Conservation (phyloP, 2,888 invertebrate genomes). For the Dendrolimus pini region DNA sequence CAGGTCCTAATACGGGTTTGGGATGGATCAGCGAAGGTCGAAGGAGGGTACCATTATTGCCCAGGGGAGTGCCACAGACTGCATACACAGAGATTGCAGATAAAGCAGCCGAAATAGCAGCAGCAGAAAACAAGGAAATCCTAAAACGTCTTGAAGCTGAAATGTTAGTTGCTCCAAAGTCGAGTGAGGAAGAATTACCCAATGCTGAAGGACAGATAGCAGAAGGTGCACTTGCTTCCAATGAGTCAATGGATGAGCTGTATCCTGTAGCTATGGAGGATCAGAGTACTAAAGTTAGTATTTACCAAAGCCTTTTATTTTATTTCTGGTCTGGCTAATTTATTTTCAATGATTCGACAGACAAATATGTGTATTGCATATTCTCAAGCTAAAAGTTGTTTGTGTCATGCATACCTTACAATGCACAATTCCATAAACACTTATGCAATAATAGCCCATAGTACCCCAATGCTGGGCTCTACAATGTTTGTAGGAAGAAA, state of each 20-base stretch:
- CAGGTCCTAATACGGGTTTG: constrained; percentile 80
- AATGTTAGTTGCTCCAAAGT: constrained; percentile 47
- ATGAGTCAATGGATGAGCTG: constrained; percentile 45
- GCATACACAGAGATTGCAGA: constrained; percentile 90
- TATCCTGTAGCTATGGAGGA: constrained; percentile 68
- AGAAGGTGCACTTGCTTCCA: constrained; percentile 34
- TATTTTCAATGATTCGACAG: not conserved
- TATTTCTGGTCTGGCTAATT: not conserved
- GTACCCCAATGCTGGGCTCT: too few relatives aligned
- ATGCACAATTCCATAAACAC: too few relatives aligned
- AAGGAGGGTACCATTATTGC: constrained; percentile 87
- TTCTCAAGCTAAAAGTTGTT: not conserved
- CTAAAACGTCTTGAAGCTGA: constrained; percentile 54
- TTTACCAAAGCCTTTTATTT: constrained; percentile 1
- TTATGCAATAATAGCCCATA: too few relatives aligned
- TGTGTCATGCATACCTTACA: too few relatives aligned
- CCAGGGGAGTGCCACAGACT: constrained; percentile 90
- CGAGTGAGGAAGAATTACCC: constrained; percentile 45
- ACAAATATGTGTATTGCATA: too few relatives aligned
- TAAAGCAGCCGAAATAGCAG: constrained; percentile 78
- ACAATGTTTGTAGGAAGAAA: too few relatives aligned
- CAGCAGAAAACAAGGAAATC: constrained; percentile 55
- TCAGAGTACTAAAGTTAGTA: constrained; percentile 51
- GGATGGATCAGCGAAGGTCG: constrained; percentile 94
- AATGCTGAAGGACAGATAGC: constrained; percentile 49